These are phyloP conservation scores for Netelia inedita DNA, from an alignment of 2,888 invertebrate species.

Conservation along the genomic window DNA sequence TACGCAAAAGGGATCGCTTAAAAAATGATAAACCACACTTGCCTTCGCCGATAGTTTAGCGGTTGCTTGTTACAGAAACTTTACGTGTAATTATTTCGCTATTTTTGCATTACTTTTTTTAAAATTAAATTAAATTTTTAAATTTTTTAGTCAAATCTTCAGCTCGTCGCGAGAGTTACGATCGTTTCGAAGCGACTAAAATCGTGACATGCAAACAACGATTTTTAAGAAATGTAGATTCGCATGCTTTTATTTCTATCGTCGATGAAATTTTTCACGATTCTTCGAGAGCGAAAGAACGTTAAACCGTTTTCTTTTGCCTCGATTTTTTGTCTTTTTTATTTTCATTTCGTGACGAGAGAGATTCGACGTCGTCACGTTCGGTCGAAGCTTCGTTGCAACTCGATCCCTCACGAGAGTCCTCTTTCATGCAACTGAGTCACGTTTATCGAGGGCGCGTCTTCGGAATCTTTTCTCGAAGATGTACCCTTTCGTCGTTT, in stretches of 20 bases:
- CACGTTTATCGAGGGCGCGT: constrained; percentile 9
- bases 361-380: constrained; percentile 22
- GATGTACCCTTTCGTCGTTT: constrained; percentile 12
- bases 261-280: neutral
- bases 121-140: no score
- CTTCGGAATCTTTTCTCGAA: constrained; percentile 26
- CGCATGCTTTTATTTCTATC: constrained; percentile 39
- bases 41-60: constrained; percentile 83
- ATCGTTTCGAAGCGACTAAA: constrained; percentile 28
- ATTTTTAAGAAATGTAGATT: constrained; percentile 14
- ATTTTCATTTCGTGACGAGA: constrained; percentile 20
- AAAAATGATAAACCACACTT: constrained; percentile 79
- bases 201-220: constrained; percentile 51
- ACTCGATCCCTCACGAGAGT: constrained; percentile 4
- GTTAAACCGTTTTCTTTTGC: neutral
- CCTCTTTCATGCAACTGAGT: constrained; percentile 50
- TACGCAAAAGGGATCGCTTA: neutral
- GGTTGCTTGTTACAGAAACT: constrained; percentile 81
- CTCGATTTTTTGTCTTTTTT: neutral
- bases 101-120: constrained; percentile 19
- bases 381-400: constrained; percentile 14
- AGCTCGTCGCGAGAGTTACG: constrained; percentile 19
- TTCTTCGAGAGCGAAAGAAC: constrained; percentile 12
- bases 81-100: constrained; percentile 41
- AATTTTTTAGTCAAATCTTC: neutral